Evolutionary conservation across 2,797 vertebrate species (phyloP), one percentile per base, ranked within the genome.

Genomic region (Tangara arthus): DNA sequence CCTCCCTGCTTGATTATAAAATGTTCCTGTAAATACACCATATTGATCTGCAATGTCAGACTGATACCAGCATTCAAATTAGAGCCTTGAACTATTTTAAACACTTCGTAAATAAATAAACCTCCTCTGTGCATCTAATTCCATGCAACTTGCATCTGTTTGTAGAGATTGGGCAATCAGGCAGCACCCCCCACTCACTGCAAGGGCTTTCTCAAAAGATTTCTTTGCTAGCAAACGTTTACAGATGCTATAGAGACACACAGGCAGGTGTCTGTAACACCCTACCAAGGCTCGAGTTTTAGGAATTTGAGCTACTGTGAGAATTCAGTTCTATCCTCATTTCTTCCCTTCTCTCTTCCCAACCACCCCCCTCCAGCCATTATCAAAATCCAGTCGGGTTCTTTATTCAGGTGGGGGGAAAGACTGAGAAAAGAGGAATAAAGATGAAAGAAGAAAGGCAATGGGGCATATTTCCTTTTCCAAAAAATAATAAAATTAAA

Each of bases 201-300:
- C 97, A 97, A 96, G 53, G 50, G 95, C 69, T 95, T 95, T 90
- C 64, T 73, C 42, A 39, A 80, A 93, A 89, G 35, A 41, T 71
- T 64, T 70, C 68, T 82, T 83, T 42, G 49, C 83, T 69, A 22
- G 34, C 28, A 90, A 95, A 87, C 64, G 49, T 92, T 94, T 86
- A 92, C 34, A 79, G 85, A 96, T 59, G 53, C 82, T 17, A 35
- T 2, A 89, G 26, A 89, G 50, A n/a, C 42, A 89, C 23, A 32
- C 73, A 92, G 73, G 87, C 91, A 94, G 79, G 57, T 53, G 34
- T 65, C 93, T 96, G 94, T 93, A 96, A 73, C 81, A 68, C 63
- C 66, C 55, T 50, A 82, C 30, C 63, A 66, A 83, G 59, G 32
- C 8, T 70, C 2, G 44, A 84, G 81, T 92, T 92, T 80, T 41